Evolutionary conservation across 2,113 vertebrate species (phyloP).

Genomic region (Balaeniceps rex): DNA sequence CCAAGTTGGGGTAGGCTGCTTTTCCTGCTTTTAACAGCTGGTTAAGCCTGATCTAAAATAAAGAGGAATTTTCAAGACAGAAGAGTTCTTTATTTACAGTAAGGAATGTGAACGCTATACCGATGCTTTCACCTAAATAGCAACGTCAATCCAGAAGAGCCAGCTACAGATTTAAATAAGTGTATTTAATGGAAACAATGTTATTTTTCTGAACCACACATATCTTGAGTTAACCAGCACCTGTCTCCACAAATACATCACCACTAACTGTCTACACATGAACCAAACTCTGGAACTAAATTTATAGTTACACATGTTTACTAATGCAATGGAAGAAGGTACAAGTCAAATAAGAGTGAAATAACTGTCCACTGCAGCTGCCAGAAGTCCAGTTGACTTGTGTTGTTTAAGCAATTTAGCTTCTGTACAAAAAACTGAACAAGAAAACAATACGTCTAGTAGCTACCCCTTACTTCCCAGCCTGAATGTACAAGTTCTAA

Average conservation of each 20-base stretch:
- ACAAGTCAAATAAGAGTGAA: background rate
- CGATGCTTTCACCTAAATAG: background rate
- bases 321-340: background rate
- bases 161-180: background rate
- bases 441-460: background rate
- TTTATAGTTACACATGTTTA: background rate
- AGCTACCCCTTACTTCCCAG: background rate
- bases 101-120: background rate
- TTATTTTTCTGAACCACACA: background rate
- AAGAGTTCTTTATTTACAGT: background rate
- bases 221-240: background rate
- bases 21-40: background rate
- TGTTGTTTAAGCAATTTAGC: background rate
- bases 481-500: background rate
- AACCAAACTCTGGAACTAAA: background rate
- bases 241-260: background rate
- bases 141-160: background rate
- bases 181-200: background rate
- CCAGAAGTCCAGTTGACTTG: background rate
- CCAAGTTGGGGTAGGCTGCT: background rate
- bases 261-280: background rate
- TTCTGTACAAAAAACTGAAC: background rate
- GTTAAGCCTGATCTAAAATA: background rate
- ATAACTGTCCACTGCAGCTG: background rate
- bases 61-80: background rate